These are phyloP conservation scores for Calosoma granatense DNA, from an alignment of 1,140 invertebrate species.

Conservation along the genomic window DNA sequence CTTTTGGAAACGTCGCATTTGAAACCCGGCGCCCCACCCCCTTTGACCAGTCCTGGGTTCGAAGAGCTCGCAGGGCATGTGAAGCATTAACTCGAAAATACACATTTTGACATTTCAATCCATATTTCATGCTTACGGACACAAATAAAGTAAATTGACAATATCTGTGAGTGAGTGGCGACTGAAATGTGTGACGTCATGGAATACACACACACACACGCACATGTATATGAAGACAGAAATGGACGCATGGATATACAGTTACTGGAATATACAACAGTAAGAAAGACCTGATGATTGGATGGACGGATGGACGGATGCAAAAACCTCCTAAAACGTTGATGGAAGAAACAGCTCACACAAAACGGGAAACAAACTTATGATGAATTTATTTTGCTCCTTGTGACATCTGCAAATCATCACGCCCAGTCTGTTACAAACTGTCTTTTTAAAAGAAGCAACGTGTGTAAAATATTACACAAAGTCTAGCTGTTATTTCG, in stretches of 20 bases:
- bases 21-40: too few species aligned
- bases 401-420: constrained; percentile 5
- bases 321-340: not conserved
- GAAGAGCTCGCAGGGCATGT: too few species aligned
- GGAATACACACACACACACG: not conserved
- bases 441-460: not conserved
- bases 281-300: too few species aligned
- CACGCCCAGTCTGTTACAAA: constrained; percentile 5
- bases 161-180: not conserved
- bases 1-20: too few species aligned
- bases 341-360: not conserved
- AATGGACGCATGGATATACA: not conserved
- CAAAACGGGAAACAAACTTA: constrained; percentile 1
- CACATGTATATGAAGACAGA: too few species aligned
- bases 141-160: constrained; percentile 9
- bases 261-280: too few species aligned
- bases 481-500: not conserved
- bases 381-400: constrained; percentile 10
- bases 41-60: too few species aligned
- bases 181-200: not conserved
- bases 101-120: constrained; percentile 5
- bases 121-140: constrained; percentile 4
- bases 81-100: constrained; percentile 5
- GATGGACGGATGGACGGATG: not conserved
- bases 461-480: not conserved